Conservation (phyloP, 1,140 invertebrate genomes). For the Diuraphis noxia region DNA sequence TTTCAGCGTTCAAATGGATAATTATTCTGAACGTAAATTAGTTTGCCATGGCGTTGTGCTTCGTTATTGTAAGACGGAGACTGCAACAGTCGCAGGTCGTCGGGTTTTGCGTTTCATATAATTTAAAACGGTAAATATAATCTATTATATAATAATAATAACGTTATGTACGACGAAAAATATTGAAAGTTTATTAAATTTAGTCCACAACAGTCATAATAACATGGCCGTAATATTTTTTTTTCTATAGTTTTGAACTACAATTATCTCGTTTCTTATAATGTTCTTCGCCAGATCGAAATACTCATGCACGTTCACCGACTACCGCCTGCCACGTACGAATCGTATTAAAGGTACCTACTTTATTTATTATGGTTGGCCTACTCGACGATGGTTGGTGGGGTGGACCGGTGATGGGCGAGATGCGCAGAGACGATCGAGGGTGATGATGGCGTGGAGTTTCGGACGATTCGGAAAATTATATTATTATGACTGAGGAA, state of each 20-base stretch:
- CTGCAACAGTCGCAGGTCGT: not conserved
- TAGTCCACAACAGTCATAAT: not conserved
- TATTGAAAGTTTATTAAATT: not conserved
- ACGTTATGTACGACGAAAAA: not conserved
- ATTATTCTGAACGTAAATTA: not conserved
- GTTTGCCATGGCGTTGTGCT: not conserved
- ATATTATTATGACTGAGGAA: too few relatives aligned
- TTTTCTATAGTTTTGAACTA: not conserved
- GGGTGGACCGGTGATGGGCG: too few relatives aligned
- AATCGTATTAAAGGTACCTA: too few relatives aligned
- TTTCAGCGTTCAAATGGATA: not conserved
- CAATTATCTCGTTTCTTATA: not conserved
- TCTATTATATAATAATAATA: not conserved
- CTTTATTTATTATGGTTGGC: too few relatives aligned
- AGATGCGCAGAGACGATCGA: not conserved
- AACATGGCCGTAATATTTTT: not conserved
- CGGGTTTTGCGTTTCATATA: not conserved
- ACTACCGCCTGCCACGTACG: too few relatives aligned
- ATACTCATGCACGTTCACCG: not conserved
- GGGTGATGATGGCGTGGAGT: not conserved
- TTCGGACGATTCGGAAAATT: not conserved
- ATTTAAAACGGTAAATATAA: not conserved
- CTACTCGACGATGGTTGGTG: too few relatives aligned
- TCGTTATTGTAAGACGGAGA: not conserved
- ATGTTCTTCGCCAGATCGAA: not conserved